A percentile compares a stretch with the other conserved stretches of the same genome.
Conservation (phyloP, 1,140 invertebrate species). For the Centruroides sculpturatus region DNA sequence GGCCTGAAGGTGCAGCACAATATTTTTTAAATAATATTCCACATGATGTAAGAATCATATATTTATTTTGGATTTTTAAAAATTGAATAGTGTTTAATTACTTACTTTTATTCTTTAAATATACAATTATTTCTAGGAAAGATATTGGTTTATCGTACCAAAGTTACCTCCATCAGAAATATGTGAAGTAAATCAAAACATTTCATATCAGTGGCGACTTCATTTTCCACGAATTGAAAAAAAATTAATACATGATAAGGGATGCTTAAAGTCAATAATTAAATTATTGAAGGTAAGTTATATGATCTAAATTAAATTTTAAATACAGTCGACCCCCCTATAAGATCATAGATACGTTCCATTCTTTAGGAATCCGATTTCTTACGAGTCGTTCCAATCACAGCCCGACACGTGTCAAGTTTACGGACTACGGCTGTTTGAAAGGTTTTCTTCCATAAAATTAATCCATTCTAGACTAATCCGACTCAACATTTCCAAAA, state of each 20-base stretch:
- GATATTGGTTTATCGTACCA: neutral
- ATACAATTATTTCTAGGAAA: neutral
- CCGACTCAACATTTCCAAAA: too few species aligned
- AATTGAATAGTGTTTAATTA: too few species aligned
- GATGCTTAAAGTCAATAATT: slow-evolving; percentile 10
- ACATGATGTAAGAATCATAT: neutral
- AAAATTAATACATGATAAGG: slow-evolving; percentile 3
- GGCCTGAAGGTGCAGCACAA: neutral
- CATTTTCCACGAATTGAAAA: slow-evolving; percentile 10
- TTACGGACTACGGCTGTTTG: too few species aligned
- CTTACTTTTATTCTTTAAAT: neutral
- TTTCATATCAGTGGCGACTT: slow-evolving; percentile 1
- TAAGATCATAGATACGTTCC: too few species aligned
- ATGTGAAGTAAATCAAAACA: neutral
- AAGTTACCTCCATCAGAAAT: neutral
- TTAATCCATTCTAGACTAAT: too few species aligned
- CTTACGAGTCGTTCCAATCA: too few species aligned
- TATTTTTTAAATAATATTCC: neutral
- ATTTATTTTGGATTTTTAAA: neutral
- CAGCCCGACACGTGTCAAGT: too few species aligned
- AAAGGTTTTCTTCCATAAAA: too few species aligned
- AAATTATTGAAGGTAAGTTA: slow-evolving; percentile 11
- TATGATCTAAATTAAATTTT: neutral
- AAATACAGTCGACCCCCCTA: too few species aligned
- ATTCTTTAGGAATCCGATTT: too few species aligned